Conservation (phyloP, 2,888 invertebrate species). For the Cheilosia soror region DNA sequence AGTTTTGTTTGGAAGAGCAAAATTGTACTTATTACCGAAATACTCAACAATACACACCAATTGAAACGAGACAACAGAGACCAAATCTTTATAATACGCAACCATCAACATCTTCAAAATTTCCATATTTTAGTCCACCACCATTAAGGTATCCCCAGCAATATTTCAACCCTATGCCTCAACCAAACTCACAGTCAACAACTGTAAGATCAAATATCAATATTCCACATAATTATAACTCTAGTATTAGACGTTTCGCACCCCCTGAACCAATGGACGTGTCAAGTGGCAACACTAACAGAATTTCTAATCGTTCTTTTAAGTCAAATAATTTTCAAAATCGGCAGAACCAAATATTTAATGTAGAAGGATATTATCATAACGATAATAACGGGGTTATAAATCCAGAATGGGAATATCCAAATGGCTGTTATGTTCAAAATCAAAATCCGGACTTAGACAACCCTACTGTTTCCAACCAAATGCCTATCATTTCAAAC, state of each 20-base stretch:
- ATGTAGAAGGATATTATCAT: conserved; percentile 5
- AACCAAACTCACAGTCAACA: neutral
- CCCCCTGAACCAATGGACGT: conserved; percentile 30
- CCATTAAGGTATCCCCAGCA: neutral
- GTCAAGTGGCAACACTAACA: conserved; percentile 10
- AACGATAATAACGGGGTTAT: neutral
- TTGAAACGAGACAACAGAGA: neutral
- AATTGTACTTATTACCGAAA: conserved; percentile 51
- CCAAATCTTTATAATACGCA: neutral
- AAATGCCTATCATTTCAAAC: too few species aligned
- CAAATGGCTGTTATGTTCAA: too few species aligned
- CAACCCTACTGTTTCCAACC: too few species aligned
- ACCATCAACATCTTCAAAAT: neutral
- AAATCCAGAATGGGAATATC: too few species aligned
- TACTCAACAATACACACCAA: neutral
- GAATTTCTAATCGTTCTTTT: neutral
- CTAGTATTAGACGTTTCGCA: too few species aligned
- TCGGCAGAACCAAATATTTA: neutral
- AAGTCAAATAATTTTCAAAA: neutral
- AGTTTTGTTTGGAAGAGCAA: conserved; percentile 68
- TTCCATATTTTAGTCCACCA: neutral
- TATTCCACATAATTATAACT: too few species aligned
- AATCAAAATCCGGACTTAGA: too few species aligned
- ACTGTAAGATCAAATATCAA: neutral
- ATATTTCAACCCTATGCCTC: neutral